A percentile compares a stretch with the other conserved stretches of the same genome.
phyloP scores from a whole-genome alignment of 2,888 invertebrate species.

The Nemurella pictetii region DNA sequence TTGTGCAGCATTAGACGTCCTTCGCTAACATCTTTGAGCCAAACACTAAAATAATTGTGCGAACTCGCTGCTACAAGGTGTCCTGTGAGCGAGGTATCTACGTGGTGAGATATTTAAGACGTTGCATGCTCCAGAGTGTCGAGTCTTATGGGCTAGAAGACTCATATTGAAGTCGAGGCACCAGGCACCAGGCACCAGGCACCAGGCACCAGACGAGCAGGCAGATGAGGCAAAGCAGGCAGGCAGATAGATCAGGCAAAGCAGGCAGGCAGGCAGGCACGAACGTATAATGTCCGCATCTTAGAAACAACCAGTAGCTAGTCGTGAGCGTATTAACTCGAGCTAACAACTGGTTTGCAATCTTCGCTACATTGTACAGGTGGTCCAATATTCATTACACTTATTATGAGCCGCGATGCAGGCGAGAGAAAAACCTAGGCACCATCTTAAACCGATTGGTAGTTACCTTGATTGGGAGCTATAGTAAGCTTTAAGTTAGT shows the following conservation, averaged over 20 bases:
- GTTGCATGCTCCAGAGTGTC: background rate
- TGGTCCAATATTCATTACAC: constrained; percentile 27
- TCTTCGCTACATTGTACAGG: constrained; percentile 20
- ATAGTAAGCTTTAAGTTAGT: no score
- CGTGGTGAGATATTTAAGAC: background rate
- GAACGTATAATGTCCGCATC: background rate
- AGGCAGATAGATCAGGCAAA: background rate
- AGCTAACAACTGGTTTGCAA: constrained; percentile 30
- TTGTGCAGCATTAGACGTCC: background rate
- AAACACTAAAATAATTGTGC: background rate
- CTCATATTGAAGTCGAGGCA: no score
- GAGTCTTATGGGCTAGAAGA: background rate
- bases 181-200: no score
- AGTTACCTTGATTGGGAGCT: background rate
- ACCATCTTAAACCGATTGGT: background rate
- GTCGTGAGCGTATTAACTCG: constrained; percentile 26
- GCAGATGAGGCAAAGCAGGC: background rate
- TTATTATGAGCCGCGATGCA: background rate
- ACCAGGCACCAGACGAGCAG: background rate
- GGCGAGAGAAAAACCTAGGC: background rate
- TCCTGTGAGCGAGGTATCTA: no score
- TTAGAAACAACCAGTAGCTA: constrained; percentile 25
- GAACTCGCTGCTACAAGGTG: background rate
- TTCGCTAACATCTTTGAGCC: background rate
- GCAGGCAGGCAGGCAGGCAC: background rate